phyloP scores from a whole-genome alignment of 1,140 invertebrate genomes.

The Babylonia areolata region DNA sequence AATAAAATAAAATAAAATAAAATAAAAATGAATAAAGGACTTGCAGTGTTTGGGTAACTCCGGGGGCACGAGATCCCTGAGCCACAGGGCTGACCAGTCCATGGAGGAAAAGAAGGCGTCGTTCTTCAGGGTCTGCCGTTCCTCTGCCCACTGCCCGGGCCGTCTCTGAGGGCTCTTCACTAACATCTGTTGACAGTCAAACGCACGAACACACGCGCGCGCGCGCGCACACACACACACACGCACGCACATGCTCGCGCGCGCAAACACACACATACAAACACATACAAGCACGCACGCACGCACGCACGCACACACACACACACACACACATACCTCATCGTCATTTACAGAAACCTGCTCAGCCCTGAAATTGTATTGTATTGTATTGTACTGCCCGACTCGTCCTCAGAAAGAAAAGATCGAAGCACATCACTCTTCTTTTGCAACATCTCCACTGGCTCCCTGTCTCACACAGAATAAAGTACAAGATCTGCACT shows the following conservation, averaged over 20 bases:
- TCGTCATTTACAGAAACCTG: too few species aligned
- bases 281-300: background rate
- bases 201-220: background rate
- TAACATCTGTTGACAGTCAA: background rate
- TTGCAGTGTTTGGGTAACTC: slow-evolving; percentile 4
- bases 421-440: too few species aligned
- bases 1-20: too few species aligned
- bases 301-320: slow-evolving; percentile 7
- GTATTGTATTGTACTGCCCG: too few species aligned
- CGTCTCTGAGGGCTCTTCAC: background rate
- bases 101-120: slow-evolving; percentile 22
- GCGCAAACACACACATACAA: background rate
- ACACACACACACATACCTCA: background rate
- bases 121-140: background rate
- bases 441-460: too few species aligned
- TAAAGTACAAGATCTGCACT: too few species aligned
- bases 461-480: too few species aligned
- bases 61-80: background rate
- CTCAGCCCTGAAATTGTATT: too few species aligned
- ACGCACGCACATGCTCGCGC: background rate
- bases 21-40: background rate
- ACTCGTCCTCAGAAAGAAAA: too few species aligned
- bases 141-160: slow-evolving; percentile 6
- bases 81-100: background rate
- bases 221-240: background rate